These are phyloP conservation scores for Empidonax traillii DNA, from an alignment of 2,113 vertebrate genomes.

Conservation along the genomic window DNA sequence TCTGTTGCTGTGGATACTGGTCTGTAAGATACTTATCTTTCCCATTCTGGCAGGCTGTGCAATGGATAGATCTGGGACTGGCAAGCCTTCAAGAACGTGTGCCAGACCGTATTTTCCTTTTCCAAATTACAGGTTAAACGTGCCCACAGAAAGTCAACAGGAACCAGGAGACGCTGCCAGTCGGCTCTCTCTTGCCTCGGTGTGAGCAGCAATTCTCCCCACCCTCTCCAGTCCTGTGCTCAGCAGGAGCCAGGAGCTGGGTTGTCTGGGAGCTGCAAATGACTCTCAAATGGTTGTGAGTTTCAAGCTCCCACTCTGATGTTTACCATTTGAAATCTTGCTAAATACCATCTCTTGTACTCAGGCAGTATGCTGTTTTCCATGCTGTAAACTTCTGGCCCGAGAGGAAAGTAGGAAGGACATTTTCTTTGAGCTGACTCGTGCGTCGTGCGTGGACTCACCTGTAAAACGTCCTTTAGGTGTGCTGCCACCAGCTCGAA, in stretches of 20 bases:
- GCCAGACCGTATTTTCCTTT: constrained; percentile 43
- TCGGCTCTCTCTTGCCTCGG: background rate
- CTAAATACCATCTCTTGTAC: background rate
- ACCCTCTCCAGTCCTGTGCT: background rate
- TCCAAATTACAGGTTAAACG: constrained; percentile 53
- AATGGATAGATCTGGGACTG: constrained; percentile 23
- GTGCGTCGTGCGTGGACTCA: accelerated
- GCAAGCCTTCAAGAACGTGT: constrained; percentile 16
- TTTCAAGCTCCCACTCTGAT: background rate
- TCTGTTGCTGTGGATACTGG: constrained; percentile 69
- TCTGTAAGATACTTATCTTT: constrained; percentile 40
- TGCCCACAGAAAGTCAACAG: constrained; percentile 42
- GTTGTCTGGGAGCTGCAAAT: background rate
- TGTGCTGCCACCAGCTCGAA: background rate
- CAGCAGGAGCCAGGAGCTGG: background rate
- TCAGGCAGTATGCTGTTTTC: background rate
- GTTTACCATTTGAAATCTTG: background rate
- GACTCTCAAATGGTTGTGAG: background rate
- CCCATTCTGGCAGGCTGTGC: constrained; percentile 3
- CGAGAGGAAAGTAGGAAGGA: background rate
- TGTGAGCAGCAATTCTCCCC: background rate
- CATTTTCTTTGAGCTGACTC: background rate
- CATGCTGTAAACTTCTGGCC: background rate
- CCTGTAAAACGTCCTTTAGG: background rate
- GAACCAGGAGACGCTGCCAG: background rate